Conservation (phyloP, 2,888 invertebrate species). For the Carcina quercana region DNA sequence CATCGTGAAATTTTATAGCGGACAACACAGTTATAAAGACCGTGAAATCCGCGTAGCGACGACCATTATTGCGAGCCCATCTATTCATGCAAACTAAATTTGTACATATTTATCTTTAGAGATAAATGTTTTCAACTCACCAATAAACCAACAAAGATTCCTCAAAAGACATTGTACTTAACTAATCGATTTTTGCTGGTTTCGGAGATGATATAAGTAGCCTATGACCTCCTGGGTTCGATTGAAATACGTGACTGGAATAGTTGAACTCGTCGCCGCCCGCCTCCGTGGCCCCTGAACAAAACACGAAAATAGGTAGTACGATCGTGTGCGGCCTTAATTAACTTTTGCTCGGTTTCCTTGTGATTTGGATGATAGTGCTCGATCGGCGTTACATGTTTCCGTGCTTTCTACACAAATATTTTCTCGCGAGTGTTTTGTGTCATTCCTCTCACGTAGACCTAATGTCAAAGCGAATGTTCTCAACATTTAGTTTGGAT, state of each 20-base stretch:
- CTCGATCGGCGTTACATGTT: not conserved
- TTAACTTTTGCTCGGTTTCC: conserved; percentile 30
- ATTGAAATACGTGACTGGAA: conserved; percentile 60
- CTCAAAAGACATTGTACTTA: no score
- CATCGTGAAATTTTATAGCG: no score
- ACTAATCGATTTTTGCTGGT: conserved; percentile 9
- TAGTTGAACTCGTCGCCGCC: conserved; percentile 32
- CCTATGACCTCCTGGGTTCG: conserved; percentile 28
- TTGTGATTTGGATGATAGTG: conserved; percentile 16
- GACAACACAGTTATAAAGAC: no score
- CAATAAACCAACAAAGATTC: no score
- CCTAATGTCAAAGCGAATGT: not conserved
- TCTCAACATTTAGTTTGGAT: not conserved
- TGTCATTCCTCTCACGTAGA: no score
- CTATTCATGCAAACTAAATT: no score
- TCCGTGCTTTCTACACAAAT: not conserved
- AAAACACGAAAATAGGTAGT: conserved; percentile 20
- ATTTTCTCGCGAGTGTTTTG: no score
- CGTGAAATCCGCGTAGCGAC: no score
- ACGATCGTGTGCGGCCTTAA: conserved; percentile 28
- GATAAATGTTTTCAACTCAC: no score
- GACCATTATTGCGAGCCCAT: no score
- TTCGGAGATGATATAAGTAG: conserved; percentile 6
- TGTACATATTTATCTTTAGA: no score
- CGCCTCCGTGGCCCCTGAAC: conserved; percentile 9